phyloP scores from a whole-genome alignment of 1,140 invertebrate genomes.

The Bombus sylvicola region DNA sequence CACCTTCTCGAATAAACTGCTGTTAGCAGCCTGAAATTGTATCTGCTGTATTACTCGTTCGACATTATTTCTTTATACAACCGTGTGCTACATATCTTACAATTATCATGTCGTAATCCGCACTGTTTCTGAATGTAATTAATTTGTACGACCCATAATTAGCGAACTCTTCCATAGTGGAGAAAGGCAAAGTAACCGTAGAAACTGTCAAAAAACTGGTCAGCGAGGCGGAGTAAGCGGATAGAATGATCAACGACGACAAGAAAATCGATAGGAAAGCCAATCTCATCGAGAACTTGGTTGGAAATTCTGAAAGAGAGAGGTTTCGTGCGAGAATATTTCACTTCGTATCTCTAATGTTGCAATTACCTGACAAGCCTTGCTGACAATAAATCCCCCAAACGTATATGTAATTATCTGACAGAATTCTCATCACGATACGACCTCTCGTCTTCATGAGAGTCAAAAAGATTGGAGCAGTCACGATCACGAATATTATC shows the following conservation, averaged over 20 bases:
- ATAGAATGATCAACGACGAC: conserved; percentile 59
- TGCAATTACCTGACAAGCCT: conserved; percentile 63
- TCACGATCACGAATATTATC: conserved; percentile 56
- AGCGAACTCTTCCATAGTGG: conserved; percentile 62
- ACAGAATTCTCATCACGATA: not conserved
- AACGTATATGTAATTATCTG: conserved; percentile 39
- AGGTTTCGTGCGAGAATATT: not conserved
- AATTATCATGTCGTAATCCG: conserved; percentile 54
- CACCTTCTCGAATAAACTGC: conserved; percentile 17
- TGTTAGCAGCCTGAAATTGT: conserved; percentile 40
- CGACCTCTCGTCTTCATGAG: conserved; percentile 59
- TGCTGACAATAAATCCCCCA: conserved; percentile 64
- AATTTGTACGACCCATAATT: conserved; percentile 66
- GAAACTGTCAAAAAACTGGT: conserved; percentile 67
- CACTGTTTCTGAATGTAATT: conserved; percentile 60
- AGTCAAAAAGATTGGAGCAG: conserved; percentile 56
- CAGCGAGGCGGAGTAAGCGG: conserved; percentile 70
- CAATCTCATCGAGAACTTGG: conserved; percentile 60
- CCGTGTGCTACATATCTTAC: conserved; percentile 32
- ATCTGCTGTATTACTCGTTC: not conserved
- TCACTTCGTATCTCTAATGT: not conserved
- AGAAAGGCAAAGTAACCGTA: conserved; percentile 58
- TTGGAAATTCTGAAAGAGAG: conserved; percentile 61
- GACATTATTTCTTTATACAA: no score
- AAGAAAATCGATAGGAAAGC: conserved; percentile 67